Evolutionary conservation across 2,113 vertebrate genomes (phyloP).

Genomic region (Semnornis frantzii): DNA sequence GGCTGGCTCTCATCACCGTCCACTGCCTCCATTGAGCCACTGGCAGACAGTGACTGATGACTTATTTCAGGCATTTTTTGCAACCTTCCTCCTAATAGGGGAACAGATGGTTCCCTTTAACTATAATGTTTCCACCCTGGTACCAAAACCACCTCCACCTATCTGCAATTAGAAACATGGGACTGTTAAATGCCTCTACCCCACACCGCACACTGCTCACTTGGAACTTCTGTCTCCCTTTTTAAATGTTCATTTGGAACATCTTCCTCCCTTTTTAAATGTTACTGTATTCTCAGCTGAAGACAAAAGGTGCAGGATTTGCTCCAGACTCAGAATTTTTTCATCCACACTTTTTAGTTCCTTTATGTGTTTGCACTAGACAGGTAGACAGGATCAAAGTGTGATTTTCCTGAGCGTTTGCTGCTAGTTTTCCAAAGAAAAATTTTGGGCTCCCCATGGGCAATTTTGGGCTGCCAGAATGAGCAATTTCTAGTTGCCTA

Average conservation of each 20-base stretch:
- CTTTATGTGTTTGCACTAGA: too few species aligned
- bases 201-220: not conserved
- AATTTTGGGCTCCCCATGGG: too few species aligned
- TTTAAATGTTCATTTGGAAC: not conserved
- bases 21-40: not conserved
- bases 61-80: conserved; percentile 11
- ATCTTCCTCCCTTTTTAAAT: too few species aligned
- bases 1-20: not conserved
- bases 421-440: too few species aligned
- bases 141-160: conserved; percentile 16
- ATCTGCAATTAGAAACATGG: not conserved
- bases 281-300: not conserved
- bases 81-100: not conserved
- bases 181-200: not conserved
- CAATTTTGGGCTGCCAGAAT: too few species aligned
- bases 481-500: too few species aligned
- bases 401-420: too few species aligned
- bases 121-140: not conserved
- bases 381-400: too few species aligned
- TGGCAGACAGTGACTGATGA: not conserved
- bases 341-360: too few species aligned
- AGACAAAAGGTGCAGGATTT: not conserved
- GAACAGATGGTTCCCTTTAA: conserved; percentile 28
- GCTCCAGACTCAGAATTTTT: not conserved
- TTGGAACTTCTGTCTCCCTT: not conserved